Conservation (phyloP, 2,888 invertebrate species). For the Drosophila rellima region DNA sequence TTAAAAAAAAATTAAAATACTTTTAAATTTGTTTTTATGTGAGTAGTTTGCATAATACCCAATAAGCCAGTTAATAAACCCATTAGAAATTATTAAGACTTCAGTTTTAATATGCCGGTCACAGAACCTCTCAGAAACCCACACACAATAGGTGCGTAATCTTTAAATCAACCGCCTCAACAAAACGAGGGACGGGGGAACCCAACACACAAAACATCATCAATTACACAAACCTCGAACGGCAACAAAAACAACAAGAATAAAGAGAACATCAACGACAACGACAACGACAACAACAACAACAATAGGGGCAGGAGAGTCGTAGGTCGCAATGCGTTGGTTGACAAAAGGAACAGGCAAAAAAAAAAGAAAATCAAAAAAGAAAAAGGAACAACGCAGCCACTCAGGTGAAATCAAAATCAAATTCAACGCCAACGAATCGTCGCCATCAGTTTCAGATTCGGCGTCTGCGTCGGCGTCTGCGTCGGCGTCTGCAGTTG, state of each 20-base stretch:
- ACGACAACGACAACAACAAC: conserved; percentile 36
- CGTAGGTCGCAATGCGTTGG: conserved; percentile 73
- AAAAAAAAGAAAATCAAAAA: conserved; percentile 5
- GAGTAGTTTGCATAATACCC: conserved; percentile 36
- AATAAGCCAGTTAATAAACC: conserved; percentile 60
- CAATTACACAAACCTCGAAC: conserved; percentile 73
- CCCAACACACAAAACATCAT: conserved; percentile 74
- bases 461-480: conserved; percentile 8
- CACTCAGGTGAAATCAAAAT: conserved; percentile 81
- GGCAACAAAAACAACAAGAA: conserved; percentile 44
- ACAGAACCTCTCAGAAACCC: conserved; percentile 66
- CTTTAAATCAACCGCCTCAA: conserved; percentile 71
- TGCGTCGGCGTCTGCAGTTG: conserved; percentile 23
- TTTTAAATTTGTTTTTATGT: background rate
- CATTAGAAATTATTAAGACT: conserved; percentile 78
- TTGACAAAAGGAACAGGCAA: conserved; percentile 66
- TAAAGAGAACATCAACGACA: conserved; percentile 19
- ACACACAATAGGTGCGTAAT: conserved; percentile 79
- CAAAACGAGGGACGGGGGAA: conserved; percentile 32
- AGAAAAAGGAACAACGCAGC: conserved; percentile 38
- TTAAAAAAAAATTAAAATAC: no score
- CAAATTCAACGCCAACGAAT: conserved; percentile 78
- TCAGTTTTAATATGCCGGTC: conserved; percentile 72
- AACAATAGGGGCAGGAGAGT: conserved; percentile 48
- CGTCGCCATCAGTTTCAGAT: conserved; percentile 23